Evolutionary conservation across 2,888 invertebrate species (phyloP).

Genomic region (Auanema sp.): DNA sequence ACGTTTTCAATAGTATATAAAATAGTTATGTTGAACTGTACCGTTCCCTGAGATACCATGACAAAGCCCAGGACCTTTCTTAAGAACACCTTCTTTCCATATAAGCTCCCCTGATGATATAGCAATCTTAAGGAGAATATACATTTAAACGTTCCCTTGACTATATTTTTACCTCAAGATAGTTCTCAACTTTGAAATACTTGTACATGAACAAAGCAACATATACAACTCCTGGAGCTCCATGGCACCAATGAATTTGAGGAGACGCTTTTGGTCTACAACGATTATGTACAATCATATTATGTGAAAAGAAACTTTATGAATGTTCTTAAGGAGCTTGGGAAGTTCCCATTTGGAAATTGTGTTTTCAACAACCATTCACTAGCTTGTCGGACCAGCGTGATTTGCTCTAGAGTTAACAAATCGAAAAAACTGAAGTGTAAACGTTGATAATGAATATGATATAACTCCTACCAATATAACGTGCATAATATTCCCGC

Average conservation of each 20-base stretch:
- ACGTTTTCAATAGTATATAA: conserved; percentile 2
- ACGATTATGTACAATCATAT: background rate
- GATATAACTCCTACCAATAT: conserved; percentile 69
- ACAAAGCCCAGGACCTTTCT: conserved; percentile 84
- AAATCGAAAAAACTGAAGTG: background rate
- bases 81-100: conserved; percentile 81
- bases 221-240: conserved; percentile 78
- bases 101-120: conserved; percentile 76
- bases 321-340: conserved; percentile 12
- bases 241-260: conserved; percentile 76
- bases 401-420: background rate
- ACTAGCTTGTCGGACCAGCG: background rate
- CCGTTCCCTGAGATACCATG: conserved; percentile 78
- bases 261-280: conserved; percentile 12
- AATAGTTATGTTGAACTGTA: background rate
- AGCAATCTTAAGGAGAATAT: conserved; percentile 72
- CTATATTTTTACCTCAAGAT: conserved; percentile 70
- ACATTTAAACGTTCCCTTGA: background rate
- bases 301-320: conserved; percentile 7
- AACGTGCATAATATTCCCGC: conserved; percentile 82
- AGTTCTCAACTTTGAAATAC: conserved; percentile 76
- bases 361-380: conserved; percentile 17
- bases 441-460: background rate
- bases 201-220: conserved; percentile 80
- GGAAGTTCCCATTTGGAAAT: conserved; percentile 27